Conservation (phyloP, 2,888 invertebrate species). For the Drosophila austrosaltans region DNA sequence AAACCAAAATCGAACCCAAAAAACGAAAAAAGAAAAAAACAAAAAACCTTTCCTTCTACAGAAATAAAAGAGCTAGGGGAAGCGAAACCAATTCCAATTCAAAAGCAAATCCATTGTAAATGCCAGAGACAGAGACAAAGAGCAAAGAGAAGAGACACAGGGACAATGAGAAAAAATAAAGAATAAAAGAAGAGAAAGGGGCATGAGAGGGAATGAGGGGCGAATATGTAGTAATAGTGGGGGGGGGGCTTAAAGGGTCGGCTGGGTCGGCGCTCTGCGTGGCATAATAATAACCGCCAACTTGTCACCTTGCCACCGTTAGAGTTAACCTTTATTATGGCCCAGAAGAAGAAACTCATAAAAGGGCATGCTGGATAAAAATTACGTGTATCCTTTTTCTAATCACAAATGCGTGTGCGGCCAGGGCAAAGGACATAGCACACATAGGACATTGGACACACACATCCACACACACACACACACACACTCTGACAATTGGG, state of each 20-base stretch:
- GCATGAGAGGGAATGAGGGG: background rate
- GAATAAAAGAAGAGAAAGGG: too few relatives aligned
- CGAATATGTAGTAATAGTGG: too few relatives aligned
- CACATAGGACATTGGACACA: slow-evolving; percentile 4
- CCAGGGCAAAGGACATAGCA: background rate
- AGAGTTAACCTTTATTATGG: slow-evolving; percentile 56
- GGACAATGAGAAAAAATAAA: too few relatives aligned
- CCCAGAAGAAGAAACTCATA: slow-evolving; percentile 50
- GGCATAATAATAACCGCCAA: slow-evolving; percentile 78
- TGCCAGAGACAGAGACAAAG: slow-evolving; percentile 28
- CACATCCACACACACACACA: background rate
- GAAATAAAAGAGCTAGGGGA: background rate
- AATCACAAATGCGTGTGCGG: slow-evolving; percentile 60
- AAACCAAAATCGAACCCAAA: slow-evolving; percentile 33
- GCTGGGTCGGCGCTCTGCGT: slow-evolving; percentile 41
- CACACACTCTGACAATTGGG: background rate
- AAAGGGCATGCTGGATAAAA: slow-evolving; percentile 66
- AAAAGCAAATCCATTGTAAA: slow-evolving; percentile 70
- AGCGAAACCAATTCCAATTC: slow-evolving; percentile 48
- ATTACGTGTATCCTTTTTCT: slow-evolving; percentile 78
- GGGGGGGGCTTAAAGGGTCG: background rate
- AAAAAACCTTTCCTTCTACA: background rate
- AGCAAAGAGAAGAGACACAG: slow-evolving; percentile 17
- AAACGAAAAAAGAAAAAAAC: slow-evolving; percentile 18
- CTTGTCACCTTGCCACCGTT: slow-evolving; percentile 68